Percentiles rank a stretch among this genome's conserved stretches.
Evolutionary conservation across 1,140 invertebrate genomes (phyloP).

Genomic region (Lethrus apterus): DNA sequence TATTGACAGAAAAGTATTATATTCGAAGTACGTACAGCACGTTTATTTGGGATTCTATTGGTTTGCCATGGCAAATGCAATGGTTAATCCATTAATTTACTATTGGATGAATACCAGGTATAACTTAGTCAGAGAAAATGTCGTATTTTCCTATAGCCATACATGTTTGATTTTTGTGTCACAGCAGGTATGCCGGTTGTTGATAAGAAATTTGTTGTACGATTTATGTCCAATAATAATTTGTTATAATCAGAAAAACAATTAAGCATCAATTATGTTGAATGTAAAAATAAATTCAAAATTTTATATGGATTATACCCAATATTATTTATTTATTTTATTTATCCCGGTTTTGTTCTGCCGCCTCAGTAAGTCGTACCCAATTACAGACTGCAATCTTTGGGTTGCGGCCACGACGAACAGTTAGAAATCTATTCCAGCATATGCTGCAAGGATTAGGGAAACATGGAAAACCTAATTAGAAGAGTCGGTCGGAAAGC

Average conservation of each 20-base stretch:
- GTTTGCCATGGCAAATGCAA: conserved; percentile 87
- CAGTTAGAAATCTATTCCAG: too few species aligned
- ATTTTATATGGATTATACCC: neutral
- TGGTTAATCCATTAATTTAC: conserved; percentile 88
- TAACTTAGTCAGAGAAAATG: conserved; percentile 1
- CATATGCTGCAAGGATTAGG: too few species aligned
- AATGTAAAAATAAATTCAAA: neutral
- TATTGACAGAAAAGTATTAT: conserved; percentile 62
- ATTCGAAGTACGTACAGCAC: conserved; percentile 68
- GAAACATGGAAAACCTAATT: too few species aligned
- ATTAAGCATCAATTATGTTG: neutral
- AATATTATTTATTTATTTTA: too few species aligned
- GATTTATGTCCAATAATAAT: neutral
- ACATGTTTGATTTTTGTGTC: conserved; percentile 3
- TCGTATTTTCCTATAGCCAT: neutral
- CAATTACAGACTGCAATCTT: too few species aligned
- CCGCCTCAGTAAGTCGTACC: too few species aligned
- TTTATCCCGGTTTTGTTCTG: too few species aligned
- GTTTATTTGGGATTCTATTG: conserved; percentile 81
- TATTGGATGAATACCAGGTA: conserved; percentile 86
- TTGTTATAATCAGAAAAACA: neutral
- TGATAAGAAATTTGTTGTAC: neutral
- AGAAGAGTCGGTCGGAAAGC: too few species aligned
- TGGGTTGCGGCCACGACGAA: too few species aligned
- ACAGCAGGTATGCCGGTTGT: neutral